Evolutionary conservation across 53 echinoderm and acorn worm species (phyloP), one percentile per base, ranked within the genome.

Genomic region (Crossaster papposus): DNA sequence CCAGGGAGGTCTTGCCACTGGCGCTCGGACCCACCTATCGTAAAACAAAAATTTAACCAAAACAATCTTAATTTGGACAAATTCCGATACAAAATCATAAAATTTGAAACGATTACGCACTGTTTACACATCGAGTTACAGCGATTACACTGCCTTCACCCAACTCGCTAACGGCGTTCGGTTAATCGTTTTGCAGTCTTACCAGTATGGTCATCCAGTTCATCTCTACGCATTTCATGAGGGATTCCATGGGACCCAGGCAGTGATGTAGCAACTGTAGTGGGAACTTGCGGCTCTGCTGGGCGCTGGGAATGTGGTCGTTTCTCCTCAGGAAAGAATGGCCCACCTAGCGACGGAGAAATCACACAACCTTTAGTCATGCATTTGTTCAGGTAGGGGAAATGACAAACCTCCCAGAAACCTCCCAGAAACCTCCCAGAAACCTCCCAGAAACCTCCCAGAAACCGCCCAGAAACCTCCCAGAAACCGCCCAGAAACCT

Each of bases 151-250:
- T n/a, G n/a, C n/a, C n/a, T n/a, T n/a, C n/a, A n/a, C n/a, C n/a
- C n/a, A n/a, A n/a, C n/a, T n/a, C n/a, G n/a, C n/a, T n/a, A n/a
- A n/a, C n/a, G n/a, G n/a, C n/a, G n/a, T n/a, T n/a, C n/a, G n/a
- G n/a, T n/a, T n/a, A n/a, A n/a, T n/a, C n/a, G n/a, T n/a, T n/a
- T n/a, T n/a, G n/a, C n/a, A n/a, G n/a, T n/a, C 38, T 82, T 92
- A 98, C 98, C 92, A 98, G 86, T 50, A 98, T 98, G 28, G 94
- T 70, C 98, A 98, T 98, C 98, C 98, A 98, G 83, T 98, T 96
- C 98, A 98, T 94, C 87, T 98, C 65, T 2, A 98, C 68, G 65
- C 98, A 98, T 32, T 96, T 98, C 92, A 96, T 96, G 65, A 98
- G 72, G n/a, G 94, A 88, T 63, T 98, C 98, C 70, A 98, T 50